Conservation (phyloP, 2,113 vertebrate species). For the Solea solea region DNA sequence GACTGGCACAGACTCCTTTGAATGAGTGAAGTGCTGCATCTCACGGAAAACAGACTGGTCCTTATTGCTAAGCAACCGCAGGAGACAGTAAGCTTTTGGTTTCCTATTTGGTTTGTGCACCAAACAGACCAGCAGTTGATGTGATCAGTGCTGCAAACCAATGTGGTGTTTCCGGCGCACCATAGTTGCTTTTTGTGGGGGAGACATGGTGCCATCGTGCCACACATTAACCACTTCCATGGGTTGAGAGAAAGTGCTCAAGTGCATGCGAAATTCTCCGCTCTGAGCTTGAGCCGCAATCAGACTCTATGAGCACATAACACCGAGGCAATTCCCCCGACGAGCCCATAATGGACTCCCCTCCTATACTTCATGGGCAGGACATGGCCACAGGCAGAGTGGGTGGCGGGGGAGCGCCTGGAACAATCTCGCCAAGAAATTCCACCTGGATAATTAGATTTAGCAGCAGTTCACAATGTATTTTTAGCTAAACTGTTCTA, state of each 20-base stretch:
- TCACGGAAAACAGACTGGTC: constrained; percentile 31
- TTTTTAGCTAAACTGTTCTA: constrained; percentile 50
- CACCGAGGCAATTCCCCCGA: constrained; percentile 30
- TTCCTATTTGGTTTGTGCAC: constrained; percentile 16
- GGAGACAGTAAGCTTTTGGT: constrained; percentile 44
- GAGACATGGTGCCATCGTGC: not conserved
- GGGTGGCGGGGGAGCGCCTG: constrained; percentile 56
- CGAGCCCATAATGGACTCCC: constrained; percentile 43
- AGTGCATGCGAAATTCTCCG: constrained; percentile 12
- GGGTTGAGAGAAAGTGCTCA: not conserved
- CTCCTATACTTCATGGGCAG: constrained; percentile 16
- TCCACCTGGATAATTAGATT: constrained; percentile 61
- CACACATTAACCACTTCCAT: constrained; percentile 13
- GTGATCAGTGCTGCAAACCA: constrained; percentile 9
- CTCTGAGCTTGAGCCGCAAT: constrained; percentile 16
- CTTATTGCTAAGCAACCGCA: constrained; percentile 63
- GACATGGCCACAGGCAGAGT: constrained; percentile 42
- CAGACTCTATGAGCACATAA: constrained; percentile 43
- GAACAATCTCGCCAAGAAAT: constrained; percentile 62
- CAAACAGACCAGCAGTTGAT: constrained; percentile 23
- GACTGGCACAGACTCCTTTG: constrained; percentile 25
- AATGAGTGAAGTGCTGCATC: constrained; percentile 39
- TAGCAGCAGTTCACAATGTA: constrained; percentile 43
- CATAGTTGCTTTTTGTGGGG: constrained; percentile 6
- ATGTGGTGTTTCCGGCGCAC: not conserved